phyloP scores from a whole-genome alignment of 1,140 invertebrate species.

The silkworm (Bombyx mori) region DNA sequence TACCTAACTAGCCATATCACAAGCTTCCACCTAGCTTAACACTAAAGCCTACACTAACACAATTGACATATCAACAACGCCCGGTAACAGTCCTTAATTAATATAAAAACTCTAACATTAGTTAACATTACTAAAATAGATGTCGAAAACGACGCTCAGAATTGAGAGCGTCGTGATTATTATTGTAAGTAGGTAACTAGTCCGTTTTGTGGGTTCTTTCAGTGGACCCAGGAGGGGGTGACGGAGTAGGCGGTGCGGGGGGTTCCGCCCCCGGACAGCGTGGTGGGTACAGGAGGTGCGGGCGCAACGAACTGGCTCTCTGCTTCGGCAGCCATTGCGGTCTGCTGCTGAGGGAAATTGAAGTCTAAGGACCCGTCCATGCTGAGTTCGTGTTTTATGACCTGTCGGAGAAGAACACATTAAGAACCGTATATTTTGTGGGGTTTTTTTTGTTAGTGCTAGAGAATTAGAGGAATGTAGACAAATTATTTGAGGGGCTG shows the following conservation, averaged over 20 bases:
- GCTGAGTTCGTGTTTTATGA: slow-evolving; percentile 93
- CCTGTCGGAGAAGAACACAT: slow-evolving; percentile 43
- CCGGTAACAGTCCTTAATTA: slow-evolving; percentile 52
- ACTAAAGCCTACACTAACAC: slow-evolving; percentile 57
- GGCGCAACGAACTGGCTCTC: slow-evolving; percentile 54
- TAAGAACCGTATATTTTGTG: too few relatives aligned
- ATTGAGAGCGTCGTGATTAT: slow-evolving; percentile 27
- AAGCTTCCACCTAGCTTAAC: slow-evolving; percentile 63
- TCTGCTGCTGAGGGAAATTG: slow-evolving; percentile 80
- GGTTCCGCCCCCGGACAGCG: slow-evolving; percentile 44
- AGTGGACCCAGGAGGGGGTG: slow-evolving; percentile 63
- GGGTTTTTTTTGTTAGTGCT: too few relatives aligned
- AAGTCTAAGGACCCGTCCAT: slow-evolving; percentile 95
- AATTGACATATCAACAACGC: slow-evolving; percentile 63
- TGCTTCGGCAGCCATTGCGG: slow-evolving; percentile 44
- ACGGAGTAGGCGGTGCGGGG: slow-evolving; percentile 46
- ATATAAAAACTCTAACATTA: slow-evolving; percentile 66
- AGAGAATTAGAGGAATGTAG: too few relatives aligned
- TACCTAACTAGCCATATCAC: slow-evolving; percentile 53
- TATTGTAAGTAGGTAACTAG: slow-evolving; percentile 34
- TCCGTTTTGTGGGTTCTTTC: slow-evolving; percentile 22
- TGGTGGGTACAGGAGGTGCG: slow-evolving; percentile 57
- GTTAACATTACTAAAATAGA: slow-evolving; percentile 61
- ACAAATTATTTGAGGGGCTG: too few relatives aligned
- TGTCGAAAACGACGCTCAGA: slow-evolving; percentile 46